These are phyloP conservation scores for Dryobota labecula DNA, from an alignment of 2,888 invertebrate species.

Conservation along the genomic window DNA sequence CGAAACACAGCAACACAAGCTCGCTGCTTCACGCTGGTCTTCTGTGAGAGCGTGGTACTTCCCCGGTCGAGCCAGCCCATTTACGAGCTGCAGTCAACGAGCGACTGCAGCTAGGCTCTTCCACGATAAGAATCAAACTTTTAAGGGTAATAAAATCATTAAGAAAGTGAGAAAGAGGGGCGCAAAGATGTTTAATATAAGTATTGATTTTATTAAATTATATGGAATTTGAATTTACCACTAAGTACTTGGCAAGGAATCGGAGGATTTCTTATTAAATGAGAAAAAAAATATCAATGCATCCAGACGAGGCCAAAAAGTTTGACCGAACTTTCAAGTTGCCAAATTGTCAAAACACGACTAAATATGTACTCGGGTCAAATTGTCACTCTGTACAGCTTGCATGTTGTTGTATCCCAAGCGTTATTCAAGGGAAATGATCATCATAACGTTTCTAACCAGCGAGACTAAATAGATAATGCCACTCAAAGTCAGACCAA, in stretches of 20 bases:
- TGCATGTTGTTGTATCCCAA: not conserved
- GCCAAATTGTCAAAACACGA: not conserved
- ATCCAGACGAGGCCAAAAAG: not conserved
- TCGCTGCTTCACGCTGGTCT: not conserved
- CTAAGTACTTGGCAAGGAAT: too few species aligned
- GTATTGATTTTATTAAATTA: not conserved
- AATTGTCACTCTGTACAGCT: constrained; percentile 11
- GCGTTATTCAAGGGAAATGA: not conserved
- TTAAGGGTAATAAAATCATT: too few species aligned
- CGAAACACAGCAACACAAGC: not conserved
- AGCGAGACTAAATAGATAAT: constrained; percentile 25
- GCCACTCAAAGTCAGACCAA: constrained; percentile 8
- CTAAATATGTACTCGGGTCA: not conserved
- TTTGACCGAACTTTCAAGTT: not conserved
- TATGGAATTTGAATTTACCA: not conserved
- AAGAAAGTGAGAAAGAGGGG: not conserved
- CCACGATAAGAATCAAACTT: too few species aligned
- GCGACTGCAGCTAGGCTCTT: not conserved
- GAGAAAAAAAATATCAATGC: too few species aligned
- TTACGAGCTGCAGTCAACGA: not conserved
- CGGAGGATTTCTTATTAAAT: not conserved
- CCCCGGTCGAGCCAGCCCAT: constrained; percentile 6
- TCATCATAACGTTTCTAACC: not conserved
- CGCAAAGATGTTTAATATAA: not conserved
- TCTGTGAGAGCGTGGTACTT: not conserved